Base-by-base conservation (phyloP, 2,888 invertebrate species). In the Slavum lentiscoides region DNA sequence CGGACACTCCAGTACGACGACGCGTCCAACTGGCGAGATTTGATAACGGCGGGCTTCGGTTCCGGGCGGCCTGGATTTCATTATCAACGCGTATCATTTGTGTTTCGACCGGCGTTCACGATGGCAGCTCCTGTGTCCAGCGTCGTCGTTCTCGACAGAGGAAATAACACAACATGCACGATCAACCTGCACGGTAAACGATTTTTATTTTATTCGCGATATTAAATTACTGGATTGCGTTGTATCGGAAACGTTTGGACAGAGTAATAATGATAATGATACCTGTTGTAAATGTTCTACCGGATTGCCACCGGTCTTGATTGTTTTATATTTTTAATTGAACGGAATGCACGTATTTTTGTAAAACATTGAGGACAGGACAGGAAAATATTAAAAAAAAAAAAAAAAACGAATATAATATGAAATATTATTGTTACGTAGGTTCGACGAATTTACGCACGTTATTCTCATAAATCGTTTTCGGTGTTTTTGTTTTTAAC, bases 91-190 rank as follows among this genome's bases (percentile, higher is more conserved):
- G 72, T 80, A 64, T 80, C 80, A 80, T 80, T 80, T 80, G 80
- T 72, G 72, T 72, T 62, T 66, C 39, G 72, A 64, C 80, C 80
- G 80, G 80, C 72, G 13, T 39, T 30, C 53, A 23, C 39, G 80
- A 70, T 80, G 70, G 59, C 68, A 70, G 75, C 77, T 61, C 61
- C 74, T 11, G 92, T 92, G 89, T 95, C 95, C 87, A 95, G 94
- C 91, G 95, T 96, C 89, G 95, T 96, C 88, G 94, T 96, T 87
- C 91, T 95, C 87, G 95, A 96, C 89, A 91, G 96, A 88, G 96
- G 96, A 88, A 95, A 96, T 90, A 96, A 96, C 89, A 96, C 96
- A 88, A 95, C 96, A 87, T 96, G 95, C 89, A 95, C 96, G 86
- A 94, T 97, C 88, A 96, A 97, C 91, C 91, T 96, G 88, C 96